These are phyloP conservation scores for Callithrix jacchus DNA, from an alignment of 2,113 vertebrate species.

Conservation along the genomic window DNA sequence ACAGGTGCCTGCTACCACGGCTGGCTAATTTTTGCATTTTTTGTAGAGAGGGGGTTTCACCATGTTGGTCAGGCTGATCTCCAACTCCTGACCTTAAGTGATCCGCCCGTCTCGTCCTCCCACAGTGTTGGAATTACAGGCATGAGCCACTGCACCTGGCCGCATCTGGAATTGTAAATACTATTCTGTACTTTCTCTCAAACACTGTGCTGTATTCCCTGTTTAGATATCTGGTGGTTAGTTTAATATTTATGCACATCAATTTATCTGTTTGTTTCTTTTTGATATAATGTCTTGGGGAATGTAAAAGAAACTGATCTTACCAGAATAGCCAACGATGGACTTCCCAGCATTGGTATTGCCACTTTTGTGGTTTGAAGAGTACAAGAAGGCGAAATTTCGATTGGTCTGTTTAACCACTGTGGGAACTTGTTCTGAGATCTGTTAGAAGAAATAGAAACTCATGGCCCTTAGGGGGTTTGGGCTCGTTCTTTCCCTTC, in stretches of 20 bases:
- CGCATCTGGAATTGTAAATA: background rate
- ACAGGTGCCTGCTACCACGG: too few species aligned
- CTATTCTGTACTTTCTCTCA: background rate
- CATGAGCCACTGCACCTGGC: too few species aligned
- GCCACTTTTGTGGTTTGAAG: background rate
- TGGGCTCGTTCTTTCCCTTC: background rate
- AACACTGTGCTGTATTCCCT: background rate
- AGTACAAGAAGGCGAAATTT: background rate
- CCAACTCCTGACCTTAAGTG: too few species aligned
- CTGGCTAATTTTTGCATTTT: too few species aligned
- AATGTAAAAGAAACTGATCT: background rate
- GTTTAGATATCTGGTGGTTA: background rate
- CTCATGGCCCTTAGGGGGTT: background rate
- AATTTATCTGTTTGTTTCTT: background rate
- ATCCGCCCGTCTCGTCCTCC: too few species aligned
- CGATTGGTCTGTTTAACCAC: background rate
- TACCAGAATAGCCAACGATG: background rate
- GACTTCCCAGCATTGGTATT: background rate
- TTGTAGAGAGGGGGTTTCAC: too few species aligned
- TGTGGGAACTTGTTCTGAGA: background rate
- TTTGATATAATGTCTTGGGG: background rate
- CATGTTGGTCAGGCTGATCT: too few species aligned
- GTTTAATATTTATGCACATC: background rate
- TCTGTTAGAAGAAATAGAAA: background rate
- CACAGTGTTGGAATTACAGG: too few species aligned